These are phyloP conservation scores for Anhinga rufa DNA, from an alignment of 2,113 vertebrate species.

Conservation along the genomic window DNA sequence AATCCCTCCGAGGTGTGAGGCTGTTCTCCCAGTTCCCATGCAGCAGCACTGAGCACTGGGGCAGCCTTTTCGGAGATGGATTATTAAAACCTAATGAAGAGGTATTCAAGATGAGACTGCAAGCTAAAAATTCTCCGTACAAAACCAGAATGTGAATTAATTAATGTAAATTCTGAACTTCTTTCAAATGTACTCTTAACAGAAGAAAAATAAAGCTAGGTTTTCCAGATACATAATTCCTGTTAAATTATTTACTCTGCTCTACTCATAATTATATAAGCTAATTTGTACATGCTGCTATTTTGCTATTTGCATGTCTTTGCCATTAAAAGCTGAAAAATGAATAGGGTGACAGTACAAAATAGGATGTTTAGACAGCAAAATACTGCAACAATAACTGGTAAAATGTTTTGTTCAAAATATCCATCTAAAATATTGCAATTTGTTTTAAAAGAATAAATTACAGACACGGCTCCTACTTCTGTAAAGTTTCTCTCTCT, in stretches of 20 bases:
- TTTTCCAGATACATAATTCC: background rate
- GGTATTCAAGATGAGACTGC: background rate
- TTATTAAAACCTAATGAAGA: background rate
- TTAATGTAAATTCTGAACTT: background rate
- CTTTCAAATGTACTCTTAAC: background rate
- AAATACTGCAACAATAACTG: background rate
- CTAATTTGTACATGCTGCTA: background rate
- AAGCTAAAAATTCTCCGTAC: background rate
- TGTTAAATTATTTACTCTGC: background rate
- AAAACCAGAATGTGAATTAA: background rate
- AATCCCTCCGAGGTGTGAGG: background rate
- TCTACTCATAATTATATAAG: background rate
- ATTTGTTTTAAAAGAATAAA: background rate
- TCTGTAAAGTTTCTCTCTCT: background rate
- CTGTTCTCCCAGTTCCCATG: background rate
- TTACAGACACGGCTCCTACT: background rate
- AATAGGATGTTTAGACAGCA: background rate
- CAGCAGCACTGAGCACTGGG: background rate
- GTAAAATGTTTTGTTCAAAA: background rate
- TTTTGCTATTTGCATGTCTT: background rate
- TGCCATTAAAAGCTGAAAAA: background rate
- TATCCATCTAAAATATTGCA: background rate
- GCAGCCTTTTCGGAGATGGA: background rate
- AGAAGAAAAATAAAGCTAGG: background rate
- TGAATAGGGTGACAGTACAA: background rate